Evolutionary conservation across 2,888 invertebrate genomes (phyloP).

Genomic region (Cybosia mesomella): DNA sequence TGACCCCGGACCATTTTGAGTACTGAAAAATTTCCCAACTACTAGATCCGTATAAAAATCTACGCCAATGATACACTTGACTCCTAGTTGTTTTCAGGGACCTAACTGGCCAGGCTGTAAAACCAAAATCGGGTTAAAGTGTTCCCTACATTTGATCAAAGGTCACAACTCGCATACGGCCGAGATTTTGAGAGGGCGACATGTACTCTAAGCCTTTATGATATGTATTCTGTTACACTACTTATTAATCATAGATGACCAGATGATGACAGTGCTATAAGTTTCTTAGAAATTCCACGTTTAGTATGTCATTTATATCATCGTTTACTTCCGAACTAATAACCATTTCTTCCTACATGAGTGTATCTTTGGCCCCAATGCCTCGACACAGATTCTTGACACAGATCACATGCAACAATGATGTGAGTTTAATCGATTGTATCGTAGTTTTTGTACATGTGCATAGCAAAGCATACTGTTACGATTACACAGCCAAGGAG

Average conservation of each 20-base stretch:
- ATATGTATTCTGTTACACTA: not conserved
- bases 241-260: not conserved
- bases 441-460: conserved; percentile 7
- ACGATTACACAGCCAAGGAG: not conserved
- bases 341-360: conserved; percentile 7
- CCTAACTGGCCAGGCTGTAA: too few relatives aligned
- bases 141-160: too few relatives aligned
- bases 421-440: conserved; percentile 15
- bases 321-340: conserved; percentile 4
- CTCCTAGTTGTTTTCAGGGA: too few relatives aligned
- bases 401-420: conserved; percentile 14
- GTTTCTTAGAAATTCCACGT: not conserved
- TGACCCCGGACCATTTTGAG: too few relatives aligned
- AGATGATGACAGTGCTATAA: not conserved
- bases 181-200: too few relatives aligned
- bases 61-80: too few relatives aligned
- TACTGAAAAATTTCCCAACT: too few relatives aligned
- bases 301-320: not conserved
- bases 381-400: conserved; percentile 6
- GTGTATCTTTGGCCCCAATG: conserved; percentile 2
- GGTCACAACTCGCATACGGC: too few relatives aligned
- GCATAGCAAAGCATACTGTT: not conserved
- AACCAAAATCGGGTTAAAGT: too few relatives aligned
- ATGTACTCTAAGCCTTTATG: too few relatives aligned
- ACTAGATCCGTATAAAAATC: too few relatives aligned